Evolutionary conservation across 2,888 invertebrate genomes (phyloP), one percentile per base, ranked within the genome.

Genomic region (Beris chalybata): DNA sequence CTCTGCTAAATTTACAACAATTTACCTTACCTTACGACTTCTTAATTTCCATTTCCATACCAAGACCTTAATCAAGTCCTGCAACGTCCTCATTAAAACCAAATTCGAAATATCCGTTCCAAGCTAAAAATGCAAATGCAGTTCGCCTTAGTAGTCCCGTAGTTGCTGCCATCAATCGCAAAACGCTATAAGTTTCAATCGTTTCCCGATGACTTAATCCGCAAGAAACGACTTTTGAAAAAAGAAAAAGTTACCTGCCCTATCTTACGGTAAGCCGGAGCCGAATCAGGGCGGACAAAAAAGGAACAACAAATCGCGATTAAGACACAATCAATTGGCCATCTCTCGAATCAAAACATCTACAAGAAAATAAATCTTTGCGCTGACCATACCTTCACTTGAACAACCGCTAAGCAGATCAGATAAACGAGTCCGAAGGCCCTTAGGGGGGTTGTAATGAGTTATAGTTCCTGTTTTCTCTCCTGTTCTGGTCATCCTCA

Each of bases 201-300:
- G 50, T 50, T 50, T 50, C 15, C 22, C 15, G 29, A 50, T 29
- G 29, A 50, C 50, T 50, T 50, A 50, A 50, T 50, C 50, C 50
- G 50, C 12, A 15, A 12, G 6, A 5, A 50, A 15, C 50, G 15
- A 13, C 29, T 15, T 50, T 15, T 4, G 3, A 15, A 50, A 50
- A 44, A 47, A 15, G 3, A 15, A 50, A 50, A 44, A 47, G 47
- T 13, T 47, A 15, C 15, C 15, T n/a, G 50, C 9, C 50, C 29
- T 5, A 15, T n/a, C 29, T 50, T 15, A 15, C 50, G 4, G 15
- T 15, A 15, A 50, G 9, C 50, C 13, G 48, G 13, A 29, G 29
- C 15, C 15, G 4, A 15, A 29, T 15, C 50, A 15, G 5, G 15
- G 29, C 15, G 7, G 6, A 48, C n/a, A 48, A 48, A n/a, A 50